Percentiles rank a stretch among this genome's conserved stretches.
Evolutionary conservation across 2,888 invertebrate species (phyloP).

Genomic region (Deilephila elpenor): DNA sequence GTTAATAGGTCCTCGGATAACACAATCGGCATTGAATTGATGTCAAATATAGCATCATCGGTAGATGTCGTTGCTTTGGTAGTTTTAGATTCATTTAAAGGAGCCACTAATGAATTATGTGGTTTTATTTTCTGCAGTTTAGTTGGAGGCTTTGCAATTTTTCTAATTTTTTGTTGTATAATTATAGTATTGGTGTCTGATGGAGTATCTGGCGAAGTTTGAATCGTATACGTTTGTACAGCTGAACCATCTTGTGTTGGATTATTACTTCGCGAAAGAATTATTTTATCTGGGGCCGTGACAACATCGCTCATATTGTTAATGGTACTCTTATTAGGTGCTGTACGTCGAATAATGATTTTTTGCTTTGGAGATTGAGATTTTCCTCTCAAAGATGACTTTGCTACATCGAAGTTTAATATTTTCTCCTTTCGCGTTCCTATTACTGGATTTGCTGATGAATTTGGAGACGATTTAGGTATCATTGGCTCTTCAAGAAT

Average conservation of each 20-base stretch:
- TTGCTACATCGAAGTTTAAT: constrained; percentile 76
- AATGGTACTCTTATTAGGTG: constrained; percentile 64
- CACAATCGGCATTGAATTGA: constrained; percentile 91
- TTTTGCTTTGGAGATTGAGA: constrained; percentile 70
- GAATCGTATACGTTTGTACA: constrained; percentile 77
- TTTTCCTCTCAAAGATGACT: constrained; percentile 66
- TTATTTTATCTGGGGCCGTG: constrained; percentile 71
- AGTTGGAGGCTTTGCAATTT: constrained; percentile 64
- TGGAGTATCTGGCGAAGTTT: constrained; percentile 65
- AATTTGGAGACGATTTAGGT: constrained; percentile 56
- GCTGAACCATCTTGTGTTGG: constrained; percentile 65
- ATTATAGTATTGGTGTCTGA: constrained; percentile 70
- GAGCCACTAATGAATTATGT: constrained; percentile 62
- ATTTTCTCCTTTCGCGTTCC: constrained; percentile 75
- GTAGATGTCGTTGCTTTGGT: constrained; percentile 44
- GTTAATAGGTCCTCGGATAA: constrained; percentile 88
- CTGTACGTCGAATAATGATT: constrained; percentile 76
- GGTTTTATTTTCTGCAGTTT: constrained; percentile 73
- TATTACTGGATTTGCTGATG: constrained; percentile 63
- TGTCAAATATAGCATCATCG: constrained; percentile 86
- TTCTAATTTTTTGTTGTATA: constrained; percentile 73
- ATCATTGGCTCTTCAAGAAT: constrained; percentile 81
- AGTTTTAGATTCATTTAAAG: constrained; percentile 57
- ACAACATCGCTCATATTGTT: constrained; percentile 67
- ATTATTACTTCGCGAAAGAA: constrained; percentile 69